phyloP scores from a whole-genome alignment of 2,797 vertebrate species.

The Cichlasoma orientale region DNA sequence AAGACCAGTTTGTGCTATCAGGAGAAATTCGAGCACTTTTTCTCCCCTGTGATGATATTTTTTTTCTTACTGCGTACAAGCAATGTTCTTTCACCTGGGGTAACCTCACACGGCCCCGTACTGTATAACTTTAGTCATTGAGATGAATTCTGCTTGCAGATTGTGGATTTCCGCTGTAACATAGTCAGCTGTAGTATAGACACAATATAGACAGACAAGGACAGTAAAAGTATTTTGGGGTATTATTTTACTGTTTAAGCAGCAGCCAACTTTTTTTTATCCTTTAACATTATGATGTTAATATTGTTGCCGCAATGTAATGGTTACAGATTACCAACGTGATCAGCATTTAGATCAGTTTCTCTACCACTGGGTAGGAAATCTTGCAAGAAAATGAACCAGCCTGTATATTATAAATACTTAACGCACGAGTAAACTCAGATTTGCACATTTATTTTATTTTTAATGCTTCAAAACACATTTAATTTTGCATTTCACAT shows the following conservation, averaged over 20 bases:
- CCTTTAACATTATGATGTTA: not conserved
- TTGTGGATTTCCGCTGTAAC: not conserved
- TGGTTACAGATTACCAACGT: too few relatives aligned
- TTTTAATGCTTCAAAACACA: not conserved
- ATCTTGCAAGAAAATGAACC: not conserved
- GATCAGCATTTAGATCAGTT: not conserved
- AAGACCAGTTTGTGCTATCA: conserved; percentile 7
- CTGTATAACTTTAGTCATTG: conserved; percentile 1
- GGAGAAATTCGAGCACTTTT: conserved; percentile 7
- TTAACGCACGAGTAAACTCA: not conserved
- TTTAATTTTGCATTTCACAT: not conserved
- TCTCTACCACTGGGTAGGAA: not conserved
- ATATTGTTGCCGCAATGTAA: not conserved
- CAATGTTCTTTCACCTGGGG: conserved; percentile 7
- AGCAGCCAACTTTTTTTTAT: not conserved
- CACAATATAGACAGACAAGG: not conserved
- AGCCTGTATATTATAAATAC: not conserved
- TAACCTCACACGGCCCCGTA: not conserved
- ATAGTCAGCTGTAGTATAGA: not conserved
- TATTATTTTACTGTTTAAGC: not conserved
- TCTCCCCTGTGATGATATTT: not conserved
- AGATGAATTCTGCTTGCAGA: conserved; percentile 6
- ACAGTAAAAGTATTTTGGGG: not conserved
- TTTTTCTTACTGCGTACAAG: conserved; percentile 11
- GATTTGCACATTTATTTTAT: not conserved